Evolutionary conservation across 2,888 invertebrate species (phyloP).

Genomic region (Gari tellinella): DNA sequence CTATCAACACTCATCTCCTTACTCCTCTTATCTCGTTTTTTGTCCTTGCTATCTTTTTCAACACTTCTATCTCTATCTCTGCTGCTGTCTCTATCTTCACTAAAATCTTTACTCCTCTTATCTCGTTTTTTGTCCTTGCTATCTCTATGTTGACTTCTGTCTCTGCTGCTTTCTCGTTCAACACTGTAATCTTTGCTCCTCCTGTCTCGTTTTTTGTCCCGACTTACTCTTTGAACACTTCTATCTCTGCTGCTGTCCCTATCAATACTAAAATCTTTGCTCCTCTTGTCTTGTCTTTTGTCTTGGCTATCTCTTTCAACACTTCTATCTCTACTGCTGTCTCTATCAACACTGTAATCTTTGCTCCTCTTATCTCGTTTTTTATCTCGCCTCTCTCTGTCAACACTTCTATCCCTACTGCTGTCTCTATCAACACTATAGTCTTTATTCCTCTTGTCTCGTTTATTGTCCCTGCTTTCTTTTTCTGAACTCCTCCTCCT

Average conservation of each 20-base stretch:
- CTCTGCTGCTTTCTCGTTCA: constrained; percentile 14
- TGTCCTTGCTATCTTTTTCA: constrained; percentile 15
- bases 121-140: constrained; percentile 17
- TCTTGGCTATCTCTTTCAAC: constrained; percentile 17
- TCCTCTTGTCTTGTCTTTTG: constrained; percentile 19
- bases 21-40: constrained; percentile 4
- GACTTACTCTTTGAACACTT: constrained; percentile 6
- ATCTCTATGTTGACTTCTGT: constrained; percentile 13
- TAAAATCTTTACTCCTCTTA: constrained; percentile 14
- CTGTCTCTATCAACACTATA: constrained; percentile 16
- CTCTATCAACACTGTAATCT: constrained; percentile 20
- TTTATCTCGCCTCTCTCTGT: constrained; percentile 4
- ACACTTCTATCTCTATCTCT: constrained; percentile 13
- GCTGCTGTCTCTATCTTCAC: constrained; percentile 15
- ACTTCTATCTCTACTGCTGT: constrained; percentile 18
- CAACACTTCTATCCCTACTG: constrained; percentile 10
- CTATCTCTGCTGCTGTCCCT: constrained; percentile 15
- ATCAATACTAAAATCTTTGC: constrained; percentile 12
- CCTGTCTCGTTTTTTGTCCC: constrained; percentile 11
- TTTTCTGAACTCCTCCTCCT: constrained; percentile 1
- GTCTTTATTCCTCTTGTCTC: constrained; percentile 10
- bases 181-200: constrained; percentile 17
- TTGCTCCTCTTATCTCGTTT: constrained; percentile 1
- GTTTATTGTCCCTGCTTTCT: constrained; percentile 1
- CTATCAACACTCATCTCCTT: not conserved